These are phyloP conservation scores for Drosophila serrata DNA, from an alignment of 1,140 invertebrate species.

Conservation along the genomic window DNA sequence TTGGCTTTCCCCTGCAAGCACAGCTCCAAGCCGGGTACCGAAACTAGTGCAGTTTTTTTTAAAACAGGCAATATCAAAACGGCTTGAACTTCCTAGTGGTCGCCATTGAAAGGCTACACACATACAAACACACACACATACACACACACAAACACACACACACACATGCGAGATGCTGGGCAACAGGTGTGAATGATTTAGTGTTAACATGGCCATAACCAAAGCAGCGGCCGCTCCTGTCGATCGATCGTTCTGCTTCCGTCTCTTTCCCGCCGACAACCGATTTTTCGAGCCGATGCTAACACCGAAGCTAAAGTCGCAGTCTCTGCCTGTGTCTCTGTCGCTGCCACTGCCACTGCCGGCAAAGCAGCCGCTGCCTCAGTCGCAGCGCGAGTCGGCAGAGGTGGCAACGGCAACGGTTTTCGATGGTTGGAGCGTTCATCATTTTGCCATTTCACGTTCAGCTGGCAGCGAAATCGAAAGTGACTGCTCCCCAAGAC, in stretches of 20 bases:
- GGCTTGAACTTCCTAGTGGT: slow-evolving; percentile 68
- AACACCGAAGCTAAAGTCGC: slow-evolving; percentile 8
- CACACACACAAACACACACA: slow-evolving; percentile 1
- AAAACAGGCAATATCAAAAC: neutral
- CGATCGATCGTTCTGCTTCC: slow-evolving; percentile 31
- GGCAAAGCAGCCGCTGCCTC: slow-evolving; percentile 1
- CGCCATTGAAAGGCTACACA: slow-evolving; percentile 67
- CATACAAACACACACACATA: neutral
- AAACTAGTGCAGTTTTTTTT: slow-evolving; percentile 48
- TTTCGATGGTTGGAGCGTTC: slow-evolving; percentile 81
- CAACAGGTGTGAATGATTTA: slow-evolving; percentile 78
- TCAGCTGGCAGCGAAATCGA: slow-evolving; percentile 85
- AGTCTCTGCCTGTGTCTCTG: neutral
- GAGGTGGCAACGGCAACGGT: slow-evolving; percentile 65
- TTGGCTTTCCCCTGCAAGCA: slow-evolving; percentile 10
- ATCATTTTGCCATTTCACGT: slow-evolving; percentile 85
- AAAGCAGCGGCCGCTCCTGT: slow-evolving; percentile 51
- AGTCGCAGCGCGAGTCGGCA: slow-evolving; percentile 4
- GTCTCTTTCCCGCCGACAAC: slow-evolving; percentile 13
- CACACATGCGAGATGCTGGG: slow-evolving; percentile 1
- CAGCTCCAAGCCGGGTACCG: neutral
- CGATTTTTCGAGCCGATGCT: slow-evolving; percentile 5
- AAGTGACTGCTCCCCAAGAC: slow-evolving; percentile 81
- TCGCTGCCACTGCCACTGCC: slow-evolving; percentile 12
- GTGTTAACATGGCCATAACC: slow-evolving; percentile 74